A percentile compares a stretch with the other conserved stretches of the same genome.
Conservation (phyloP, 2,797 vertebrate genomes). For the Bradypus variegatus region DNA sequence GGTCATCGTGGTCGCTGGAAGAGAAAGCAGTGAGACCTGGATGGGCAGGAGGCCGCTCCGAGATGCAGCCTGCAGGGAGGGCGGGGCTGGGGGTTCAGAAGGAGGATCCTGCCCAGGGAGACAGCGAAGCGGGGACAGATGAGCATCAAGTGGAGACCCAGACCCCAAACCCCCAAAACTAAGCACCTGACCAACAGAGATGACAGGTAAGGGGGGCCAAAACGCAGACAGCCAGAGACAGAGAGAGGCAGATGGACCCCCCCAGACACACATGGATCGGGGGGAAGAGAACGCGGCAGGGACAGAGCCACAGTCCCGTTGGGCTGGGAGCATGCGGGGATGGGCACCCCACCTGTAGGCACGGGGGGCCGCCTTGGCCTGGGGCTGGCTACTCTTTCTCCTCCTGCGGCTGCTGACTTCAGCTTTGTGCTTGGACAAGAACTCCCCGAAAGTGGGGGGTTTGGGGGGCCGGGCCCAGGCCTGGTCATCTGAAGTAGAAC, state of each 20-base stretch:
- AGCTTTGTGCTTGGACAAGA: slow-evolving; percentile 76
- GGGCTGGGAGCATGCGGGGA: rapidly evolving
- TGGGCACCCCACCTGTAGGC: slow-evolving; percentile 81
- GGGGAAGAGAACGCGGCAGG: not conserved
- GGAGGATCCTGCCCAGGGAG: too few relatives aligned
- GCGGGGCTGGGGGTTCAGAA: not conserved
- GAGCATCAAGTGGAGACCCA: not conserved
- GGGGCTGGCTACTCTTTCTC: slow-evolving; percentile 68
- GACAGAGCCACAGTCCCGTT: not conserved
- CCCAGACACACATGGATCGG: not conserved
- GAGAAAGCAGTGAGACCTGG: not conserved
- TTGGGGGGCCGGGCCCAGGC: slow-evolving; percentile 76
- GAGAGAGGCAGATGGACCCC: not conserved
- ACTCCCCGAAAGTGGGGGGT: slow-evolving; percentile 82
- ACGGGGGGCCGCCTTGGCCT: slow-evolving; percentile 73
- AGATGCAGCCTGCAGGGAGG: not conserved
- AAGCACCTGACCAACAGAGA: not conserved
- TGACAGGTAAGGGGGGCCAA: not conserved
- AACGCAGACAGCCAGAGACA: not conserved
- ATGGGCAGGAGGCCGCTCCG: not conserved
- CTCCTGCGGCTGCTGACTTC: slow-evolving; percentile 71
- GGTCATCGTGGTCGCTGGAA: slow-evolving; percentile 88
- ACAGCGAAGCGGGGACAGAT: not conserved
- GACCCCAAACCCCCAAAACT: not conserved
- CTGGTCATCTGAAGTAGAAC: slow-evolving; percentile 51